A percentile compares a stretch with the other conserved stretches of the same genome.
These are phyloP conservation scores for Falco rusticolus DNA, from an alignment of 2,797 vertebrate species.

Conservation along the genomic window DNA sequence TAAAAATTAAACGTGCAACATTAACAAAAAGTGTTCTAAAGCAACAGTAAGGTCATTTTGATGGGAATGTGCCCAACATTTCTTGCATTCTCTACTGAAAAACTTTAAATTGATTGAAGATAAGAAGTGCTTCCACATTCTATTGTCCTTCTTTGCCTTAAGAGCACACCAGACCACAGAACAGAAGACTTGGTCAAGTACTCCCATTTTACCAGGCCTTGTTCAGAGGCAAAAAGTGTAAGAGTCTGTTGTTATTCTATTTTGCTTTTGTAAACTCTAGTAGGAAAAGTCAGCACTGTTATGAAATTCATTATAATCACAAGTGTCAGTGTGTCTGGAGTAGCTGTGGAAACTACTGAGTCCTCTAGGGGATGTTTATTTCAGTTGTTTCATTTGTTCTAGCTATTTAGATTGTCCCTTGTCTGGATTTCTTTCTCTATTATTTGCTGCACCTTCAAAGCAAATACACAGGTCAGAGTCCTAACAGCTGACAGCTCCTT, in stretches of 20 bases:
- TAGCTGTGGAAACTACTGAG: constrained; percentile 15
- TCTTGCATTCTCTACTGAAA: background rate
- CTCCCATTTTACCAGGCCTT: background rate
- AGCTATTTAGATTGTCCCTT: constrained; percentile 36
- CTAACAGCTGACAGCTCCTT: constrained; percentile 26
- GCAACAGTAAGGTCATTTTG: background rate
- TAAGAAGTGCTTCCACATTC: background rate
- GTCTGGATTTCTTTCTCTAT: constrained; percentile 26
- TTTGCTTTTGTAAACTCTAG: background rate
- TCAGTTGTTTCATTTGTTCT: constrained; percentile 49
- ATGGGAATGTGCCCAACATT: background rate
- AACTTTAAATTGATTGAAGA: background rate
- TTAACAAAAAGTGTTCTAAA: background rate
- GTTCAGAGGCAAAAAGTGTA: background rate
- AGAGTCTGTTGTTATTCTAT: background rate
- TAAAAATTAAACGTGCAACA: background rate
- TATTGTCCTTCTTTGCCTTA: background rate
- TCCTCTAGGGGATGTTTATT: constrained; percentile 38
- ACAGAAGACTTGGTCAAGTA: background rate
- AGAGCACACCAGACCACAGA: background rate
- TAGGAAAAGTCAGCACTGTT: background rate
- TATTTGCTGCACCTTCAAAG: constrained; percentile 40
- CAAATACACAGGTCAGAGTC: background rate
- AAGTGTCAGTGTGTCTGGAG: background rate
- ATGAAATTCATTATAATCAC: constrained; percentile 46